Conservation (phyloP, 2,113 vertebrate species). For the Pampusana beccarii region DNA sequence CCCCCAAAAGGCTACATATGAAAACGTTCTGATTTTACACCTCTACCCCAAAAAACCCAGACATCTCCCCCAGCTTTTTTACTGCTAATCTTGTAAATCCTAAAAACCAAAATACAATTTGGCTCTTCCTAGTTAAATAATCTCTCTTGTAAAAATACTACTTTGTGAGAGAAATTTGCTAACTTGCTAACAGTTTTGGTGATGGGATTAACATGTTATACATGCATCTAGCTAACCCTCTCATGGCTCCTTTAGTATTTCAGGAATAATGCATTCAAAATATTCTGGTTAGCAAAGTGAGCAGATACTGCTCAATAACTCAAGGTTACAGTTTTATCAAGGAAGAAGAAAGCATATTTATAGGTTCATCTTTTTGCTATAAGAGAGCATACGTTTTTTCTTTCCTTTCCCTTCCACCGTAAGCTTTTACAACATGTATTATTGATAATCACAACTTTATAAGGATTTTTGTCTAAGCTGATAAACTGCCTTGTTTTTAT, state of each 20-base stretch:
- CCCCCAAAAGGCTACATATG: not conserved
- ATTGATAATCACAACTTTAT: not conserved
- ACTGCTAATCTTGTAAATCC: not conserved
- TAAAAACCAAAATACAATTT: not conserved
- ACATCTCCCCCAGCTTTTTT: fast-evolving
- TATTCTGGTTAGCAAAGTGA: not conserved
- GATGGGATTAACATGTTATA: not conserved
- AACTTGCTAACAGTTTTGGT: not conserved
- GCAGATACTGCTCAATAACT: not conserved
- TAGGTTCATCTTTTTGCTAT: not conserved
- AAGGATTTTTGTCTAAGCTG: not conserved
- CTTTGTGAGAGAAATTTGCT: not conserved
- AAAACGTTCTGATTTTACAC: not conserved
- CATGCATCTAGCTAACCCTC: not conserved
- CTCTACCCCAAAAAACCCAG: not conserved
- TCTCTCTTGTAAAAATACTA: not conserved
- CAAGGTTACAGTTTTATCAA: not conserved
- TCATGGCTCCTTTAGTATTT: not conserved
- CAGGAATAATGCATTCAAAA: not conserved
- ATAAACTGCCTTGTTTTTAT: not conserved
- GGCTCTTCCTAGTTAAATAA: not conserved
- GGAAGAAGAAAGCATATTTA: not conserved
- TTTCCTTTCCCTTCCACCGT: not conserved
- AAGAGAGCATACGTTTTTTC: not conserved
- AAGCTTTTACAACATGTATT: not conserved